Evolutionary conservation across 2,888 invertebrate species (phyloP).

Genomic region (Limenitis camilla): DNA sequence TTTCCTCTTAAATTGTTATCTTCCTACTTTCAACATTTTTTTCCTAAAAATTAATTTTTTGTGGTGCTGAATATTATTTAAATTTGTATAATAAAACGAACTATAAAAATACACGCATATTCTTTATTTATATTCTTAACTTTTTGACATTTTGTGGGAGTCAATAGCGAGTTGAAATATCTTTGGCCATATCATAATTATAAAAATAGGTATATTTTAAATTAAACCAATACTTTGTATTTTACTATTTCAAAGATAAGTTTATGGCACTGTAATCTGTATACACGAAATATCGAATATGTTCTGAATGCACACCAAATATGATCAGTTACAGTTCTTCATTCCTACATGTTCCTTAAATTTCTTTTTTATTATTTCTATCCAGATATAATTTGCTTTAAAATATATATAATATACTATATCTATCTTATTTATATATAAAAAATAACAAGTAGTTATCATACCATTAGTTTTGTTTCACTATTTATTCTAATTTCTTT

Average conservation of each 20-base stretch:
- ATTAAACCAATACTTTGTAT: too few relatives aligned
- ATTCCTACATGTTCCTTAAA: constrained; percentile 6
- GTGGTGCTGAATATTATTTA: too few relatives aligned
- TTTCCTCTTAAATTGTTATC: too few relatives aligned
- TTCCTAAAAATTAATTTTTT: too few relatives aligned
- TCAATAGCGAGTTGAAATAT: too few relatives aligned
- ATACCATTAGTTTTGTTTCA: constrained; percentile 29
- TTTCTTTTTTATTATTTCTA: constrained; percentile 14
- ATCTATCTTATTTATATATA: constrained; percentile 28
- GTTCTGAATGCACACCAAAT: constrained; percentile 59
- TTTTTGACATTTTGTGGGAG: too few relatives aligned
- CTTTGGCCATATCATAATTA: too few relatives aligned
- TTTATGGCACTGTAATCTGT: constrained; percentile 6
- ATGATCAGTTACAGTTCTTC: constrained; percentile 17
- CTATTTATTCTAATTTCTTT: constrained; percentile 62
- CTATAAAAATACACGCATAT: too few relatives aligned
- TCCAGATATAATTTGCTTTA: constrained; percentile 14
- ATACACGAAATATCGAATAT: constrained; percentile 33
- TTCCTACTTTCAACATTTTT: too few relatives aligned
- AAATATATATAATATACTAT: constrained; percentile 11
- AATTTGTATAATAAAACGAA: too few relatives aligned
- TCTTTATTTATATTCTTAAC: too few relatives aligned
- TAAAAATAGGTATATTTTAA: too few relatives aligned
- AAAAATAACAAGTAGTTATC: constrained; percentile 29
- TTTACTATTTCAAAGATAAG: not conserved